Evolutionary conservation across 2,113 vertebrate genomes (phyloP), one percentile per base, ranked within the genome.

Genomic region (Sceloporus undulatus): DNA sequence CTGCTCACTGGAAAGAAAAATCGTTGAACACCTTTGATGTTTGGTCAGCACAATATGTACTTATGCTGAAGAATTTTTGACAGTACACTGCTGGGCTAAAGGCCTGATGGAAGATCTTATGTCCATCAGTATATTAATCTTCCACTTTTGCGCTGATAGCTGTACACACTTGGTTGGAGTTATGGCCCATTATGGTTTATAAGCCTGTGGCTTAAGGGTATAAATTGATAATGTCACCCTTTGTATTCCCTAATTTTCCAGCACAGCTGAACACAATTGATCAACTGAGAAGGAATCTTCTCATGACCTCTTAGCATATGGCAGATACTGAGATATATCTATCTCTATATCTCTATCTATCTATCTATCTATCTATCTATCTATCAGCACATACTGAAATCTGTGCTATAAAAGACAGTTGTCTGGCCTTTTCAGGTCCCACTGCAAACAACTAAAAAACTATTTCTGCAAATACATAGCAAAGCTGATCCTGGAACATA

Each of bases 91-190:
- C 62, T 79, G 70, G 62, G 23, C 27, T 75, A 74, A 0, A 38
- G 0, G 23, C 81, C 79, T 73, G 73, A 56, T n/a, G 25, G 59
- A 42, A 4, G 0, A 0, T 10, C 40, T 3, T 38, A 11, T 27
- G 13, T 0, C 0, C 1, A 21, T 9, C 65, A 34, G 4, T 62
- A 18, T 62, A 25, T 4, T 23, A 38, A 38, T 68, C 59, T 25
- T n/a, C 48, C 40, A n/a, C 21, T 52, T 0, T 0, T 0, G n/a
- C 0, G 0, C 11, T 79, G 0, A 0, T 21, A 42, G 34, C 38
- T 0, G 0, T 34, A 8, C 68, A 27, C 5, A 48, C 0, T 2
- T 78, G 13, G 56, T 48, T 38, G 29, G 16, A 34, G 75, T 48
- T 25, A 56, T n/a, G 38, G 16, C 27, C 5, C 14, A 7, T 84